These are phyloP conservation scores for Bryconaethiops microstoma DNA, from an alignment of 2,797 vertebrate genomes.

Conservation along the genomic window DNA sequence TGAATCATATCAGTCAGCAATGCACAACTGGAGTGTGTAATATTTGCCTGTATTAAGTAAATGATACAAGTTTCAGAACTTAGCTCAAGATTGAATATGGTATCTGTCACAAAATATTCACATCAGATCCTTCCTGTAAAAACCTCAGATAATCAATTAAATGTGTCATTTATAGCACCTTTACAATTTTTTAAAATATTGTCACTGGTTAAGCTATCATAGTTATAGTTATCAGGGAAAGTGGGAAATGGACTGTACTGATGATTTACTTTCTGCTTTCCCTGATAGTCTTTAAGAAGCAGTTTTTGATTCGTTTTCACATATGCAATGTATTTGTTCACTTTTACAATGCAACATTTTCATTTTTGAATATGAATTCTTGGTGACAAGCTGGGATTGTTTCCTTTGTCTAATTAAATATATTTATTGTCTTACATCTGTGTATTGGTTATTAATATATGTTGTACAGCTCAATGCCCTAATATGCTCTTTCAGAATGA, in stretches of 20 bases:
- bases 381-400: constrained; percentile 47
- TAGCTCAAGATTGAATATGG: too few relatives aligned
- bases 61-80: too few relatives aligned
- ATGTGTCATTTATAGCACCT: neutral
- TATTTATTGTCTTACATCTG: constrained; percentile 14
- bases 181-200: too few relatives aligned
- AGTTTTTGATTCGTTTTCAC: neutral
- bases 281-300: neutral
- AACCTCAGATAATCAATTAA: neutral
- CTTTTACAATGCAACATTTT: constrained; percentile 12
- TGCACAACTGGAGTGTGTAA: too few relatives aligned
- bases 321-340: too few relatives aligned
- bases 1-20: too few relatives aligned
- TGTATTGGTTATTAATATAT: neutral
- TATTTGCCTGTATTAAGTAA: too few relatives aligned
- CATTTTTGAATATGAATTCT: constrained; percentile 19
- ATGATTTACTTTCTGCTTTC: constrained; percentile 6
- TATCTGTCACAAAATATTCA: too few relatives aligned
- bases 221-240: constrained; percentile 1
- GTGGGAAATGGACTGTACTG: neutral
- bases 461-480: neutral
- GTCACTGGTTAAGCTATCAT: neutral
- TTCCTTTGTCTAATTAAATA: constrained; percentile 40
- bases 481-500: too few relatives aligned
- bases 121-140: neutral